Base-by-base conservation (phyloP, 1,140 invertebrate genomes). In the Lutraria rhynchaena region DNA sequence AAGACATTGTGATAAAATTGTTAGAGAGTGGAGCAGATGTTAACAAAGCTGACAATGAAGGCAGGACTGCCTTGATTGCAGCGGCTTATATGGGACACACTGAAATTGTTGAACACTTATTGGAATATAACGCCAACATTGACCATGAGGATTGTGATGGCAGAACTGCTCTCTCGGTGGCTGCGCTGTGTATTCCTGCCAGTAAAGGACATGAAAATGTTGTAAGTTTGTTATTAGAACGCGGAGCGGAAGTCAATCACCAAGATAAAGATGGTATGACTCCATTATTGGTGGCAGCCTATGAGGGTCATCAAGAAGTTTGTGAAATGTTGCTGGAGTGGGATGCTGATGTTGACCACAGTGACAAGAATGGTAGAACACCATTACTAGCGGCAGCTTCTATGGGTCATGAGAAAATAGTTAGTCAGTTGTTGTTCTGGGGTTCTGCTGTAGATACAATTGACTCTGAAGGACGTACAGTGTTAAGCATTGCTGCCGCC, bases 201-300 rank as follows among this genome's bases (percentile, higher is more conserved):
- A 83, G 97, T 97, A 95, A 97, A 95, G 94, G 88, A 11, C 90
- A 92, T 83, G 87, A 89, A 63, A 88, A 85, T 35, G 91, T 92
- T n/a, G 89, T 93, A 17, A 89, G 87, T 80, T 84, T 90, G 29
- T 93, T 99, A 22, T 93, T 99, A 3, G 97, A 98, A 88, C 94
- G 97, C 84, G 89, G 89, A 17, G 89, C 91, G 1, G 90, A 90
- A 57, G 95, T 98, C 5, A 96, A 99, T 93, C 96, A 98, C 88
- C 94, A 95, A 65, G 97, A 97, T 31, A 96, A 98, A 87, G 97
- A 99, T 92, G 97, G 97, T 5, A 97, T 97, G 92, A 98, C 97
- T 5, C 96, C 98, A 0, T 93, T 99, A n/a, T 95, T 98, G 92
- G 94, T 97, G 53, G 97, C 97, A 33, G 96, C 96, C 15, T 91